Percentiles rank a stretch among this genome's conserved stretches.
Evolutionary conservation across 2,888 invertebrate genomes (phyloP).

Genomic region (Lumbricus terrestris): DNA sequence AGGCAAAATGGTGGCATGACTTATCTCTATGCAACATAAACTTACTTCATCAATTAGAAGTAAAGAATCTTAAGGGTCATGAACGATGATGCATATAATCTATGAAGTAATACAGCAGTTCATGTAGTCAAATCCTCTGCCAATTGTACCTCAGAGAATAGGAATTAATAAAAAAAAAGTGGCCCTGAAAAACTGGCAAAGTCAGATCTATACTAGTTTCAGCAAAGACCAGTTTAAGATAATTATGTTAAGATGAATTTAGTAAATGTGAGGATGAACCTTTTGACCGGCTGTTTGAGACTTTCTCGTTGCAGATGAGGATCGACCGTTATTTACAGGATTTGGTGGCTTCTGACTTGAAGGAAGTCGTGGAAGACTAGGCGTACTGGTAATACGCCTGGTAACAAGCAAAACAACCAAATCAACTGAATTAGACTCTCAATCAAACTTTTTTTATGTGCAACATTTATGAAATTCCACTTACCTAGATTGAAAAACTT

Average conservation of each 20-base stretch:
- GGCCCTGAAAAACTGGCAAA: background rate
- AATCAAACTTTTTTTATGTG: background rate
- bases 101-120: too few species aligned
- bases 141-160: background rate
- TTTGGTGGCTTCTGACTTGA: conserved; percentile 9
- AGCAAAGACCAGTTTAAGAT: background rate
- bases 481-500: background rate
- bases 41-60: too few species aligned
- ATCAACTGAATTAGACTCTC: background rate
- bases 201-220: background rate
- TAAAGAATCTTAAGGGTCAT: too few species aligned
- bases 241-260: background rate
- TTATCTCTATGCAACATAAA: too few species aligned
- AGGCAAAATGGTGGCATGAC: too few species aligned
- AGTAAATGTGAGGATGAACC: background rate
- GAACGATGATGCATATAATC: too few species aligned
- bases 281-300: background rate
- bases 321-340: background rate
- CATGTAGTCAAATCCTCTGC: background rate
- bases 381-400: background rate
- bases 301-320: background rate
- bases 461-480: background rate
- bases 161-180: too few species aligned
- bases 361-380: conserved; percentile 12
- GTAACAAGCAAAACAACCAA: background rate